Evolutionary conservation across 2,888 invertebrate genomes (phyloP), one percentile per base, ranked within the genome.

Genomic region (Lepeophtheirus nordmannii): DNA sequence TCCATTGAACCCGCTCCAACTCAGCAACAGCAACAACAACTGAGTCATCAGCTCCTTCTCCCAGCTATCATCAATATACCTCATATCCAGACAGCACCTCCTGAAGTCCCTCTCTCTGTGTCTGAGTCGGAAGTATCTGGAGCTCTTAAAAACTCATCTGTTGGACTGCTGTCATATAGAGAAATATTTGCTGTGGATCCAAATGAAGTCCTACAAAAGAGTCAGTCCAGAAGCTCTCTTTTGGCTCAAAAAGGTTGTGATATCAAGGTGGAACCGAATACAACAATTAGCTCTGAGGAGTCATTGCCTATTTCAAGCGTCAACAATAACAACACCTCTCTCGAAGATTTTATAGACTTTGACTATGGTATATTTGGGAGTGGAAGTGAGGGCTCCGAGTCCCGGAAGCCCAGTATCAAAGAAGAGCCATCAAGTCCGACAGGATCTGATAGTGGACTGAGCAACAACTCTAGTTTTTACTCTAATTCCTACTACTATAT

Each of bases 141-240:
- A 17, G 56, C 53, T 8, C 38, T 22, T 30, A 20, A n/a, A 12
- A 63, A 22, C 58, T 23, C 39, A 1, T 39, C 23, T 58, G 40
- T 65, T 14, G 58, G 58, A 14, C 22, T 65, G 1, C 65, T 56
- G 8, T 58, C 58, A 12, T 65, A 65, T 17, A n/a, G n/a, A 30
- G 65, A 65, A 38, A 38, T 56, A 14, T 65, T 65, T 58, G 65
- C 65, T 11, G 65, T 65, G 1, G 58, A 65, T 20, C 65, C 65
- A 12, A 65, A 65, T 40, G 65, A 65, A 30, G 40, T 65, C 38
- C 65, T 65, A 1, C 20, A 56, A 20, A 63, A 63, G 56, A 53
- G 53, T 8, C 53, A n/a, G n/a, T 46, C 53, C 53, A 46, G 8
- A 17, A 46, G 53, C 53, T n/a, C 53, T n/a, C 53, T 46, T 3